phyloP scores from a whole-genome alignment of 2,113 vertebrate species.

The Onychorhynchus coronatus region DNA sequence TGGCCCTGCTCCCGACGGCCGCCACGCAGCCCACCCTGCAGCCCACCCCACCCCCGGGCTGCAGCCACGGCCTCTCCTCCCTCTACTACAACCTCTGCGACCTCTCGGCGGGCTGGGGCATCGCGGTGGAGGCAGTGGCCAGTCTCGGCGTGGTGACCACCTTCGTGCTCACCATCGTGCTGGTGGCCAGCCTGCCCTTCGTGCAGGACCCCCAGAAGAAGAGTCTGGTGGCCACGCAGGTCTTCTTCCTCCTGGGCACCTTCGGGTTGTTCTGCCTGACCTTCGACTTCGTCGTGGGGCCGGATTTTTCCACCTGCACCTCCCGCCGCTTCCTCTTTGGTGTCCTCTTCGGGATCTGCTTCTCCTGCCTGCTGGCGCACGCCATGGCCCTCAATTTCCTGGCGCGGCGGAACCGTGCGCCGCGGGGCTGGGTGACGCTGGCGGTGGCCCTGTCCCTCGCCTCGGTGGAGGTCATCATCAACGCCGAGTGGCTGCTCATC shows the following conservation, averaged over 20 bases:
- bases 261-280: conserved; percentile 89
- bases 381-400: conserved; percentile 83
- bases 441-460: conserved; percentile 76
- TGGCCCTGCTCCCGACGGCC: neutral
- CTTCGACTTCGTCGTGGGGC: conserved; percentile 88
- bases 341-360: conserved; percentile 88
- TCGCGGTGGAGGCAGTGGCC: conserved; percentile 86
- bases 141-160: conserved; percentile 77
- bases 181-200: conserved; percentile 90
- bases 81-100: conserved; percentile 92
- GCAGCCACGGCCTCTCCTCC: conserved; percentile 75
- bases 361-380: conserved; percentile 87
- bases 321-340: conserved; percentile 93
- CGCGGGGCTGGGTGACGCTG: conserved; percentile 77
- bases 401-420: conserved; percentile 67
- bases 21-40: conserved; percentile 43
- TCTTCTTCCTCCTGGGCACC: conserved; percentile 81
- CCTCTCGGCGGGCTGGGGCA: conserved; percentile 82
- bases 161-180: conserved; percentile 83
- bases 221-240: conserved; percentile 79
- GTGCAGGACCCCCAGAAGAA: conserved; percentile 74
- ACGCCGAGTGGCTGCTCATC: conserved; percentile 92
- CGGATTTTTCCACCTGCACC: conserved; percentile 85
- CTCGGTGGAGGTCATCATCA: conserved; percentile 91
- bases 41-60: conserved; percentile 72